phyloP scores from a whole-genome alignment of 1,140 invertebrate genomes.

The Dendrolimus punctatus region DNA sequence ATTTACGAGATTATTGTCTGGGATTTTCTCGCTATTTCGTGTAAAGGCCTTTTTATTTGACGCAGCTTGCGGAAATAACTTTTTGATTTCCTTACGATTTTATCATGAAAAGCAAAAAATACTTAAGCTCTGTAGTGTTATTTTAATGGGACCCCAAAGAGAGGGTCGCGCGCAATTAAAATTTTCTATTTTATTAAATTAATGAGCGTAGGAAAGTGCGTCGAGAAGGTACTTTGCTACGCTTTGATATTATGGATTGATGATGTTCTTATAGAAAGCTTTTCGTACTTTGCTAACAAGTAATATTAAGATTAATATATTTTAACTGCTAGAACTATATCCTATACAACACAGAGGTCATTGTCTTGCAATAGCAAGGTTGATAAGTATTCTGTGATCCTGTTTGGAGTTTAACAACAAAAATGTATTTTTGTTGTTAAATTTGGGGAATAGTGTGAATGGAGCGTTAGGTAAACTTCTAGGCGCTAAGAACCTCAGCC shows the following conservation, averaged over 20 bases:
- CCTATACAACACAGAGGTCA: too few species aligned
- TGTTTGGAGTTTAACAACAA: too few species aligned
- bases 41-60: slow-evolving; percentile 1
- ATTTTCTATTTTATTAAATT: slow-evolving; percentile 34
- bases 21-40: background rate
- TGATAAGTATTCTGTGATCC: too few species aligned
- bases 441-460: too few species aligned
- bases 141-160: slow-evolving; percentile 21
- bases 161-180: slow-evolving; percentile 26
- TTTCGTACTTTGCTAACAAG: too few species aligned
- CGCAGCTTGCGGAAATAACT: slow-evolving; percentile 3
- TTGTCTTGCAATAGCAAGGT: too few species aligned
- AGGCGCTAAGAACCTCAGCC: too few species aligned
- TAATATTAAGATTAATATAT: too few species aligned
- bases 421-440: too few species aligned
- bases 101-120: slow-evolving; percentile 15
- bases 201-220: slow-evolving; percentile 21
- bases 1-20: too few species aligned
- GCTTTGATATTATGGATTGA: slow-evolving; percentile 11
- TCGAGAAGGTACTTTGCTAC: slow-evolving; percentile 13
- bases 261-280: background rate
- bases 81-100: slow-evolving; percentile 12
- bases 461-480: too few species aligned
- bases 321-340: too few species aligned
- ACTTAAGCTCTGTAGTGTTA: slow-evolving; percentile 20